Base-by-base conservation (phyloP, 2,888 invertebrate species). In the Poecilobothrus nobilitatus region DNA sequence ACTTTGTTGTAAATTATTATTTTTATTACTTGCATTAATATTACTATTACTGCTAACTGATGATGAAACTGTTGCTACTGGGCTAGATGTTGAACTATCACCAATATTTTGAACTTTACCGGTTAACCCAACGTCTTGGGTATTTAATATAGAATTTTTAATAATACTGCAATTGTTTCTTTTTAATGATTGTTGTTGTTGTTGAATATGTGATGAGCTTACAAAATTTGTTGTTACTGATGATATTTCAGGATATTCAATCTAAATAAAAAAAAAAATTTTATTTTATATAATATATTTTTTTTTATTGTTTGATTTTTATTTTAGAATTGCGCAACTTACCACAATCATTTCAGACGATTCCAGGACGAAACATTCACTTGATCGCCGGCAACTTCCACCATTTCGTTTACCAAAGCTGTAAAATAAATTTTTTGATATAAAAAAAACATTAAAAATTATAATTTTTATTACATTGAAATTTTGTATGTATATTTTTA, bases 301-400 rank as follows among this genome's bases (percentile, higher is more conserved):
- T n/a, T n/a, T n/a, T n/a, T 12, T 33, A 21, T 64, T 5, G n/a
- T 18, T 22, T 9, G 8, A 22, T 9, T 9, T 41, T 41, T 41
- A n/a, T n/a, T n/a, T n/a, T n/a, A n/a, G n/a, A n/a, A n/a, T n/a
- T n/a, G n/a, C n/a, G n/a, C 9, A 18, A 89, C 91, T 88, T 81
- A 92, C 92, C 83, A 90, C 91, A 79, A 93, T 90, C 91, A 93
- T 91, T 84, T 92, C 92, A 76, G 92, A 91, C 71, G 91, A 88
- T 81, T 93, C 92, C 79, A 92, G 85, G 72, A 92, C 90, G 81
- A 93, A 88, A 81, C 93, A 93, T 82, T 92, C 92, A 83, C 91
- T 91, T 74, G 88, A 88, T 75, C 92, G 84, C 73, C 91, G 84
- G 74, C 89, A 88, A 80, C 89, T 90, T 79, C 89, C 89, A 72